Conservation (phyloP, 2,113 vertebrate genomes). For the Callionymus lyra region DNA sequence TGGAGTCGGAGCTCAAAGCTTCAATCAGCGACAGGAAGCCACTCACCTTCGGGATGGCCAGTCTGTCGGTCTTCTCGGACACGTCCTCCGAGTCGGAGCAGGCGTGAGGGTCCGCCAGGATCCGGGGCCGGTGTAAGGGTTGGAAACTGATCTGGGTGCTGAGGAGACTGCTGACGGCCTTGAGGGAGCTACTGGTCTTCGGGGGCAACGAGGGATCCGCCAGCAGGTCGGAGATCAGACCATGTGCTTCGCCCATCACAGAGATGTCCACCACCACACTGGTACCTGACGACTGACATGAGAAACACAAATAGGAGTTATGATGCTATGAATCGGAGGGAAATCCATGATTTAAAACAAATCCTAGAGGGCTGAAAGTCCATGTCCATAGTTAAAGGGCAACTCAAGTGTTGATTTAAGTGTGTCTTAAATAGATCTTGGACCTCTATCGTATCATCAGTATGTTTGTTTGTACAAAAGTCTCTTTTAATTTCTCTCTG, state of each 20-base stretch:
- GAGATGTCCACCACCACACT: conserved; percentile 90
- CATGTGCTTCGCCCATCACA: conserved; percentile 96
- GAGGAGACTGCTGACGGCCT: conserved; percentile 92
- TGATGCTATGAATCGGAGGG: too few relatives aligned
- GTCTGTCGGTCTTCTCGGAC: conserved; percentile 76
- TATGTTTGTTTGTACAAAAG: too few relatives aligned
- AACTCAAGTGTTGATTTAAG: too few relatives aligned
- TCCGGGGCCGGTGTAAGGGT: conserved; percentile 78
- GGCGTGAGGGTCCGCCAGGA: conserved; percentile 73
- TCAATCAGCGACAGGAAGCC: too few relatives aligned
- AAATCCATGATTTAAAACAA: too few relatives aligned
- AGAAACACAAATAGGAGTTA: neutral
- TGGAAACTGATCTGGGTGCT: conserved; percentile 88
- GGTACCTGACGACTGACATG: conserved; percentile 81
- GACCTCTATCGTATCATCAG: too few relatives aligned
- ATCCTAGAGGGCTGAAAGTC: too few relatives aligned
- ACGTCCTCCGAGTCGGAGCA: conserved; percentile 86
- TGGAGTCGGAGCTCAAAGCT: too few relatives aligned
- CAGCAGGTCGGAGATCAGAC: conserved; percentile 90
- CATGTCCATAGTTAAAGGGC: too few relatives aligned
- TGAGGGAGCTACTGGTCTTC: conserved; percentile 85
- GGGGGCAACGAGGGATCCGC: conserved; percentile 87
- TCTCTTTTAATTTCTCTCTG: too few relatives aligned
- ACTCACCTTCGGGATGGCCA: conserved; percentile 84
- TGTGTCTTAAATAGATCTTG: too few relatives aligned